These are phyloP conservation scores for Lepisosteus osseus DNA, from an alignment of 2,113 vertebrate genomes.

Conservation along the genomic window DNA sequence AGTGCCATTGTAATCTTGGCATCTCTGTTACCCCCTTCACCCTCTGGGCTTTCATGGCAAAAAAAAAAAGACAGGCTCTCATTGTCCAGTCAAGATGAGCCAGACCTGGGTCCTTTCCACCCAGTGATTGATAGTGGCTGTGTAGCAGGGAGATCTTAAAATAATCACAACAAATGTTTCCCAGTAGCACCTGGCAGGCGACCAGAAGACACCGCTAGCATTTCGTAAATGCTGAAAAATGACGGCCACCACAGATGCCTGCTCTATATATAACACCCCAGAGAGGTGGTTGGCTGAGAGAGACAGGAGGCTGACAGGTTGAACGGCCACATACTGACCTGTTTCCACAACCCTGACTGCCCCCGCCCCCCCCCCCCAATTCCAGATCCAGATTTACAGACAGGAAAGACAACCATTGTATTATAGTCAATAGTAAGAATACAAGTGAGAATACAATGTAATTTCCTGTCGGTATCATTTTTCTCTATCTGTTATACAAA, in stretches of 20 bases:
- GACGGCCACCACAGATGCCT: constrained; percentile 54
- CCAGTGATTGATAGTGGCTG: constrained; percentile 48
- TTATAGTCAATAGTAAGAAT: no score
- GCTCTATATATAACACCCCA: constrained; percentile 48
- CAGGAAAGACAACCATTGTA: no score
- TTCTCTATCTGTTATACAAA: no score
- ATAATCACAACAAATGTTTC: constrained; percentile 66
- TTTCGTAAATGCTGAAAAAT: constrained; percentile 63
- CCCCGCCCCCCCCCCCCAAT: no score
- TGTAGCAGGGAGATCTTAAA: constrained; percentile 50
- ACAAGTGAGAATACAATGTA: no score
- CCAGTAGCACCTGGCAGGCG: constrained; percentile 60
- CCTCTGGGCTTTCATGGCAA: not conserved
- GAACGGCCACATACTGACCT: not conserved
- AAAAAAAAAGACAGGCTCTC: constrained; percentile 17
- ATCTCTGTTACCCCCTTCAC: not conserved
- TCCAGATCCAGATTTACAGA: no score
- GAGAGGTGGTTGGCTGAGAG: constrained; percentile 10
- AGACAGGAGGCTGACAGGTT: not conserved
- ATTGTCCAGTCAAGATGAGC: constrained; percentile 19
- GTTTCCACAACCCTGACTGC: no score
- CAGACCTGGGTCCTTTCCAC: constrained; percentile 29
- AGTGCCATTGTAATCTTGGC: not conserved
- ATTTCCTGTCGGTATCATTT: no score
- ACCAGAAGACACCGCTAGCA: constrained; percentile 57